Base-by-base conservation (phyloP, 2,888 invertebrate species). In the Leptopilina myrica region DNA sequence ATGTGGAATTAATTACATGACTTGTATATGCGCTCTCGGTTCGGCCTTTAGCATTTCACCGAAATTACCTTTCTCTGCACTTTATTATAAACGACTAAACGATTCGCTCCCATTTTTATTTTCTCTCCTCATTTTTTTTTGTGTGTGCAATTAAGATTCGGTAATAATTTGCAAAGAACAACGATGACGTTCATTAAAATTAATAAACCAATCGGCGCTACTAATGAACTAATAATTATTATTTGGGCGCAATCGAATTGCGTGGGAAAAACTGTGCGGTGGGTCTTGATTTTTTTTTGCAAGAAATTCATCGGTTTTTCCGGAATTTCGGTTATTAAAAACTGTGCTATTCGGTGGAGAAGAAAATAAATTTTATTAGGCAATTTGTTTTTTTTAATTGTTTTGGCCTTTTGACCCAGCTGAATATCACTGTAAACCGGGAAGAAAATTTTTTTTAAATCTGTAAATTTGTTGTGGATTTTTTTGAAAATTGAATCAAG, bases 191-290 rank as follows among this genome's bases (percentile, higher is more conserved):
- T 76, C 81, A 80, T 86, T 85, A 82, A 86, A 88, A 87, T 88
- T 86, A 86, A 87, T 88, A 86, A 86, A 83, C 82, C 80, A 78
- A 78, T 80, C 76, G 67, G 79, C 84, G 78, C 83, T 80, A 83
- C 85, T 87, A 87, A 87, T 84, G 84, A 88, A 83, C 83, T 83
- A 79, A 84, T 86, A 89, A 89, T 89, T 87, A 86, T 83, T 84
- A 86, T 83, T 84, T 81, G 82, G 40, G 78, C 15, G 65, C 79
- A 33, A 26, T 73, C 8, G 8, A 73, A 9, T 8, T 5, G 5
- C 53, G 26, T 33, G 33, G 33, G 53, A 43, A 49, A 64, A 67
- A 46, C 43, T 53, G 59, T 79, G 33, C 33, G 81, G 76, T 66
- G 67, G 78, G 77, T 62, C 62, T 9, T 43, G 0, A 46, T 66